phyloP scores from a whole-genome alignment of 2,113 vertebrate genomes.

The Peromyscus californicus region DNA sequence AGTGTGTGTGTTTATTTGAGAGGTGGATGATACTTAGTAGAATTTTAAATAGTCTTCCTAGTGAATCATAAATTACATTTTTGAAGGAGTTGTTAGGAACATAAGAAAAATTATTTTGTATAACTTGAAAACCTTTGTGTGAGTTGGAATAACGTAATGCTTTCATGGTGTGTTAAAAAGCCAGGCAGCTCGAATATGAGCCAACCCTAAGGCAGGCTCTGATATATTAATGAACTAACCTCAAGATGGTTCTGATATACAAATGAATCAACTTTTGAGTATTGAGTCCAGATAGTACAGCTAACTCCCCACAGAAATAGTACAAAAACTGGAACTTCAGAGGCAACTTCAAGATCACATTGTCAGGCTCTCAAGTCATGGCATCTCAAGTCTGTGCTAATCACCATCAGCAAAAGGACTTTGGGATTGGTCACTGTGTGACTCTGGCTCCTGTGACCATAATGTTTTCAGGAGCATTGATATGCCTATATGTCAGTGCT shows the following conservation, averaged over 20 bases:
- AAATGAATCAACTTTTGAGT: neutral
- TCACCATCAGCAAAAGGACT: neutral
- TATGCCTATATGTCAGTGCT: neutral
- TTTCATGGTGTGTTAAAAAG: neutral
- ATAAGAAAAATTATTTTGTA: neutral
- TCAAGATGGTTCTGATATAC: neutral
- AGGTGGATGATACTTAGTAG: neutral
- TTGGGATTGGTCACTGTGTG: neutral
- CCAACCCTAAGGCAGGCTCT: neutral
- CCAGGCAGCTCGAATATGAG: neutral
- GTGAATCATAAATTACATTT: neutral
- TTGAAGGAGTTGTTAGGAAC: neutral
- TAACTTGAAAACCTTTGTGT: neutral
- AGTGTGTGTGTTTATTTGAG: neutral
- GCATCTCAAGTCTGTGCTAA: neutral
- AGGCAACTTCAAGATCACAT: neutral
- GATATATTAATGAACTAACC: neutral
- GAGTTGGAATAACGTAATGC: neutral
- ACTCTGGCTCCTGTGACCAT: neutral
- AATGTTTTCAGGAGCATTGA: neutral
- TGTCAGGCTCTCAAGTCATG: neutral
- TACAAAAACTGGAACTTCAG: neutral
- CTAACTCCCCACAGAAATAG: neutral
- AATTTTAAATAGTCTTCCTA: neutral
- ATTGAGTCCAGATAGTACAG: neutral